Conservation (phyloP, 2,797 vertebrate genomes). For the Rallus crepitans region DNA sequence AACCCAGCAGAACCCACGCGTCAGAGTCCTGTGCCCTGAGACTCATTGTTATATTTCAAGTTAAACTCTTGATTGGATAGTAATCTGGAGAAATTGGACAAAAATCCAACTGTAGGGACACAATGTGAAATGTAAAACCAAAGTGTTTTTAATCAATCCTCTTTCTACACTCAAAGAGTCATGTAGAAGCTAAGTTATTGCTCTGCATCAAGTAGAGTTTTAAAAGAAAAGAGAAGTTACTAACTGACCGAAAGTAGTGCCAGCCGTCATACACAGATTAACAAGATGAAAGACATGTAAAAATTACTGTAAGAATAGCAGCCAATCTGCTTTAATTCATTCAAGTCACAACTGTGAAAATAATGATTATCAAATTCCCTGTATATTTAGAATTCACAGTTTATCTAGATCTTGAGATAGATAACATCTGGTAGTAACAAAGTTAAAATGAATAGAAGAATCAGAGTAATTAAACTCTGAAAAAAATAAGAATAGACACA, state of each 20-base stretch:
- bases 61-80: not conserved
- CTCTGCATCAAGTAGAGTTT: not conserved
- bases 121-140: not conserved
- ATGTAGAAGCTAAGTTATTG: not conserved
- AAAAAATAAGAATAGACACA: not conserved
- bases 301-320: not conserved
- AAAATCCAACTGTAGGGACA: not conserved
- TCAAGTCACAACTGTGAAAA: conserved; percentile 14
- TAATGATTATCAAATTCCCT: conserved; percentile 5
- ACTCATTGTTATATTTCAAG: not conserved
- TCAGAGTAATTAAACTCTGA: not conserved
- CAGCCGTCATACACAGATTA: not conserved
- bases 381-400: not conserved
- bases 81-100: not conserved
- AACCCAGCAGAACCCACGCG: not conserved
- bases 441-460: not conserved
- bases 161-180: not conserved
- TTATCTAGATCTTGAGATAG: not conserved
- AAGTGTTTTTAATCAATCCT: not conserved
- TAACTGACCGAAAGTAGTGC: not conserved
- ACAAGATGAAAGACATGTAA: not conserved
- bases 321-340: not conserved
- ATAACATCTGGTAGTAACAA: not conserved
- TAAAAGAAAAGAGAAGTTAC: not conserved
- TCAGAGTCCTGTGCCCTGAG: not conserved